A percentile compares a stretch with the other conserved stretches of the same genome.
phyloP scores from a whole-genome alignment of 2,888 invertebrate genomes.

The Fabriciana adippe region DNA sequence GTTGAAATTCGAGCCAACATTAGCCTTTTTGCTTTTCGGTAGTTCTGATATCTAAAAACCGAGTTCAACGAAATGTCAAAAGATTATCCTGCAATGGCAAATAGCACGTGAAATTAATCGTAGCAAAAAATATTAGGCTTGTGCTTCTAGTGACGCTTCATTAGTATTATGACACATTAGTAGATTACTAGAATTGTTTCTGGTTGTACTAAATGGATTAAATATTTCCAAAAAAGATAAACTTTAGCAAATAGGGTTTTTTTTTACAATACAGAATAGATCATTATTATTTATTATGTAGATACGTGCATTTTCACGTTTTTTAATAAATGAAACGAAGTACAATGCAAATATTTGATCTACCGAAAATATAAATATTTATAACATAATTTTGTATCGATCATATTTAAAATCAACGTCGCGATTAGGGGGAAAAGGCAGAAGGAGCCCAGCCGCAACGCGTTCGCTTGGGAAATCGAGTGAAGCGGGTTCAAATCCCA shows the following conservation, averaged over 20 bases:
- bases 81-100: constrained; percentile 56
- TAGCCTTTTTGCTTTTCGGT: constrained; percentile 57
- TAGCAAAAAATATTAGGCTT: constrained; percentile 23
- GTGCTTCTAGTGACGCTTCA: constrained; percentile 62
- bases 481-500: too few species aligned
- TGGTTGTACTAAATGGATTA: background rate
- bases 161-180: constrained; percentile 7
- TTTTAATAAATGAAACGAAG: too few species aligned
- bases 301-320: too few species aligned
- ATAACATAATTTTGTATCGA: too few species aligned
- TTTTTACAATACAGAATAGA: too few species aligned
- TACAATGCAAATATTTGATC: too few species aligned
- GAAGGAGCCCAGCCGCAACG: too few species aligned
- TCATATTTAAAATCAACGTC: too few species aligned
- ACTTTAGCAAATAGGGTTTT: background rate
- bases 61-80: constrained; percentile 66
- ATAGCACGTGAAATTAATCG: constrained; percentile 65
- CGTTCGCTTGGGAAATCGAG: too few species aligned
- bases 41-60: constrained; percentile 45
- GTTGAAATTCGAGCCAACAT: constrained; percentile 66
- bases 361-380: too few species aligned
- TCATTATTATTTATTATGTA: too few species aligned
- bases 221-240: background rate
- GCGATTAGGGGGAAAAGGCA: too few species aligned
- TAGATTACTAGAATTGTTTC: background rate